phyloP scores from a whole-genome alignment of 2,797 vertebrate species.

The Alfaro cultratus region DNA sequence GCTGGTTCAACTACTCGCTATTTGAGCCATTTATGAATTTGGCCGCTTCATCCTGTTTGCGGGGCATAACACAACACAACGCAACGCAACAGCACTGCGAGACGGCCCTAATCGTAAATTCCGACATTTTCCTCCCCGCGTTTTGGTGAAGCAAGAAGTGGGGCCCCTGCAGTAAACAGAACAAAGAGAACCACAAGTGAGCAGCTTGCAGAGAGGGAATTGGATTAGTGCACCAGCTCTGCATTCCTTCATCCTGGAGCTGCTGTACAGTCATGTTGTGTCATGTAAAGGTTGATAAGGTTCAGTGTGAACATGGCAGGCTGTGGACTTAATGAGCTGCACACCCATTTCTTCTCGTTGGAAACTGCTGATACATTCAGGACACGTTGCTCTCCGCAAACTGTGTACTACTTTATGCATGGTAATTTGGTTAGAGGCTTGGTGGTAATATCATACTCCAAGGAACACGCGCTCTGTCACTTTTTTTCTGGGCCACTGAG shows the following conservation, averaged over 20 bases:
- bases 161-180: conserved; percentile 31
- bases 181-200: conserved; percentile 26
- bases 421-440: conserved; percentile 33
- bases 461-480: conserved; percentile 9
- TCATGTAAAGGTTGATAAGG: conserved; percentile 69
- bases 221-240: conserved; percentile 1
- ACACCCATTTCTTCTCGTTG: conserved; percentile 37
- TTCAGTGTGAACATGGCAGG: conserved; percentile 66
- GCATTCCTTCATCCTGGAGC: conserved; percentile 35
- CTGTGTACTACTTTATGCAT: conserved; percentile 39
- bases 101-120: conserved; percentile 26
- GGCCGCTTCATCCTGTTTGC: conserved; percentile 55
- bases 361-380: conserved; percentile 61
- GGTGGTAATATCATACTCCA: conserved; percentile 22
- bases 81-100: neutral
- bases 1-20: conserved; percentile 84
- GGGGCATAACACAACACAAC: conserved; percentile 7
- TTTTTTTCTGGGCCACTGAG: conserved; percentile 2
- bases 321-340: conserved; percentile 64
- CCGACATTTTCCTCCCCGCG: conserved; percentile 14
- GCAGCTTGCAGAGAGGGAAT: conserved; percentile 10
- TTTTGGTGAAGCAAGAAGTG: conserved; percentile 17
- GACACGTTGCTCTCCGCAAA: conserved; percentile 42
- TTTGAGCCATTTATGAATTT: conserved; percentile 88
- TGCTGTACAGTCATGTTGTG: conserved; percentile 57